A percentile compares a stretch with the other conserved stretches of the same genome.
Conservation (phyloP, 2,797 vertebrate genomes). For the Ctenopoma multispine region DNA sequence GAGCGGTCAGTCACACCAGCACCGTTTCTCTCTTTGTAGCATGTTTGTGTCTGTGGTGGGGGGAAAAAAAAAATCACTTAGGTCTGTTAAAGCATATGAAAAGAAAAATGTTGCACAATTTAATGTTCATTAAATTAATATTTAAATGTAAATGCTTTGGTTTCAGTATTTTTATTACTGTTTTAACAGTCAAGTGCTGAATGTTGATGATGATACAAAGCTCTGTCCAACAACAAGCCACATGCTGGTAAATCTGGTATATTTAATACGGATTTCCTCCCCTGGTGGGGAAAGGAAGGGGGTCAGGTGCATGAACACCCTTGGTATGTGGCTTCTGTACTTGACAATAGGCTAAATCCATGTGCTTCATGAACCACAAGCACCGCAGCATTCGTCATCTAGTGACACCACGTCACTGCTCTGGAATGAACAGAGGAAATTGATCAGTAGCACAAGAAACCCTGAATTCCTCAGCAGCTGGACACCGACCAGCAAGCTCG, state of each 20-base stretch:
- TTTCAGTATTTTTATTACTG: background rate
- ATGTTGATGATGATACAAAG: background rate
- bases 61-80: background rate
- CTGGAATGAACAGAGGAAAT: slow-evolving; percentile 60
- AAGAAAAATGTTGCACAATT: too few species aligned
- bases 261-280: slow-evolving; percentile 43
- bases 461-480: slow-evolving; percentile 40
- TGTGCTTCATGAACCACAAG: background rate
- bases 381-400: slow-evolving; percentile 16
- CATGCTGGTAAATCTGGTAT: slow-evolving; percentile 23
- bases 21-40: slow-evolving; percentile 6
- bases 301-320: slow-evolving; percentile 12
- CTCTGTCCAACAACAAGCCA: slow-evolving; percentile 16
- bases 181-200: background rate
- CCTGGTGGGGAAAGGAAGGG: slow-evolving; percentile 14
- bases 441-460: slow-evolving; percentile 29
- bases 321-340: slow-evolving; percentile 29
- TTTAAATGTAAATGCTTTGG: background rate
- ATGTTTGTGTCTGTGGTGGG: slow-evolving; percentile 11
- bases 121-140: too few species aligned
- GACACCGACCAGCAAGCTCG: slow-evolving; percentile 14
- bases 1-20: slow-evolving; percentile 33
- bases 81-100: background rate
- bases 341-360: slow-evolving; percentile 37
- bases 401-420: slow-evolving; percentile 51